Conservation (phyloP, 2,888 invertebrate species). For the Abrostola triplasia region DNA sequence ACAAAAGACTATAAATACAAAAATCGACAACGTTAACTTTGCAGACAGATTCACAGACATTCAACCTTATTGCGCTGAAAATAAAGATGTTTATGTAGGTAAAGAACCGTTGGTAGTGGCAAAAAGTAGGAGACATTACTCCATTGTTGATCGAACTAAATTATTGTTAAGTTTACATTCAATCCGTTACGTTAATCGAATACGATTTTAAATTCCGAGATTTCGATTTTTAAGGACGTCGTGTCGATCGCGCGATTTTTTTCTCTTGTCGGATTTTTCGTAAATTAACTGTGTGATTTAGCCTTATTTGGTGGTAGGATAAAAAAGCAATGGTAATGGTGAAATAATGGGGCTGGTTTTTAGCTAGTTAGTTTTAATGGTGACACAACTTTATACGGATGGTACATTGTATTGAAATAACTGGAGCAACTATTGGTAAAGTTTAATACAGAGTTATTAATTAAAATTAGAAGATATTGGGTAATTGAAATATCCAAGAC, state of each 20-base stretch:
- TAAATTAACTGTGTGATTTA: conserved; percentile 54
- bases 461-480: no score
- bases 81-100: conserved; percentile 16
- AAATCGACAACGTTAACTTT: conserved; percentile 24
- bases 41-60: background rate
- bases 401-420: background rate
- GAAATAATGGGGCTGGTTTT: conserved; percentile 33
- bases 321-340: conserved; percentile 42
- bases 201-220: conserved; percentile 65
- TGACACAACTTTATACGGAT: background rate
- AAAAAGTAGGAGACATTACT: conserved; percentile 64
- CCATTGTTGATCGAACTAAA: conserved; percentile 66
- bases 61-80: background rate
- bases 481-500: no score
- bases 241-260: conserved; percentile 44
- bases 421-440: no score
- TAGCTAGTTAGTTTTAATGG: conserved; percentile 35
- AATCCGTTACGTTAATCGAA: conserved; percentile 64
- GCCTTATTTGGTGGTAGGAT: conserved; percentile 43
- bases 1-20: conserved; percentile 80
- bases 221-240: conserved; percentile 61
- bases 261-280: conserved; percentile 43
- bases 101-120: conserved; percentile 40
- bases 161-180: conserved; percentile 61
- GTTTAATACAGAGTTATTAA: no score